Conservation (phyloP, 2,888 invertebrate genomes). For the Artemia sinica region DNA sequence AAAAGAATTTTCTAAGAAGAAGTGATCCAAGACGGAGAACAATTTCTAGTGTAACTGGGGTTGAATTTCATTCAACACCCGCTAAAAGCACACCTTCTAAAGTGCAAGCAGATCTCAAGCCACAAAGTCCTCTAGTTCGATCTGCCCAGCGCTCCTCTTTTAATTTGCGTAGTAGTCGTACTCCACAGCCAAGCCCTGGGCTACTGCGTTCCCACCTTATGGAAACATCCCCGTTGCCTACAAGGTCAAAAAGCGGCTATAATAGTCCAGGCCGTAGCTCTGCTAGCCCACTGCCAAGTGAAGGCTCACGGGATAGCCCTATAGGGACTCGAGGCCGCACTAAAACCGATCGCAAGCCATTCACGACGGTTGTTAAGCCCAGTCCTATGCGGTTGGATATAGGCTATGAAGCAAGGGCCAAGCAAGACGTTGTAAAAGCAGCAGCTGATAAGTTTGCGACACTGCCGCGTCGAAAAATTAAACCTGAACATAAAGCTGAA, state of each 20-base stretch:
- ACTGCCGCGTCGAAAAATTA: slow-evolving; percentile 21
- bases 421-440: slow-evolving; percentile 15
- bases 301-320: neutral
- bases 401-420: neutral
- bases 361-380: neutral
- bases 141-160: slow-evolving; percentile 5
- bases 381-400: neutral
- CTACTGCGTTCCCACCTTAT: neutral
- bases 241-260: neutral
- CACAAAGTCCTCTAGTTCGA: neutral
- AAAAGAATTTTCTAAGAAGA: neutral
- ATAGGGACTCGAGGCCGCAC: neutral
- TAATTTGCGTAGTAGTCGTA: neutral
- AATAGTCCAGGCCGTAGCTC: neutral
- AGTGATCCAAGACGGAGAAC: neutral
- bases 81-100: neutral
- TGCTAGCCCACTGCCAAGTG: slow-evolving; percentile 10
- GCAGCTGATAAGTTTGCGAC: slow-evolving; percentile 22
- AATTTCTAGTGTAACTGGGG: neutral
- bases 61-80: neutral
- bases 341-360: neutral
- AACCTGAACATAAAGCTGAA: neutral
- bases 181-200: neutral
- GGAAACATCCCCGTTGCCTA: neutral
- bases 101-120: neutral